Base-by-base conservation (phyloP, 92 coral and sea anemone genomes). In the Palythoa grandis region DNA sequence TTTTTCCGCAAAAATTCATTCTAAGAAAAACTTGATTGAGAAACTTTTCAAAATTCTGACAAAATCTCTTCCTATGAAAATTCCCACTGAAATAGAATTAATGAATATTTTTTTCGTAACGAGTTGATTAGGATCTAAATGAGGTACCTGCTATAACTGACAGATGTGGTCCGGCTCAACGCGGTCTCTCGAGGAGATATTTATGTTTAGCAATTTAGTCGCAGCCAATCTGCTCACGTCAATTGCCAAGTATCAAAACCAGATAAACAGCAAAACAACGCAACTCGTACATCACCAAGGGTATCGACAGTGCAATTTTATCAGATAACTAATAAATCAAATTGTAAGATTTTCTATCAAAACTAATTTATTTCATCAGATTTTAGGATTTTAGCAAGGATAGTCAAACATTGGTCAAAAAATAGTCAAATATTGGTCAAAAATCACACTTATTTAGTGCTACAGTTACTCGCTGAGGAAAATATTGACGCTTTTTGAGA, bases 141-240 rank as follows among this genome's bases (percentile, higher is more conserved):
- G 14, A 63, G 61, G 84, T 79, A 79, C 84, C 84, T 79, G 84
- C 37, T 11, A 8, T 4, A 2, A 14, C 39, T 61, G 84, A 43
- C 73, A 79, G 39, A 43, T 47, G 73, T 57, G 58, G 84, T 61
- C 35, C n/a, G n/a, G n/a, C 20, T 43, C 22, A 25, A 5, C 7
- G 53, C n/a, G 68, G 67, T 14, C 67, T 38, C 69, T 16, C 4
- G 37, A n/a, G 25, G 19, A 79, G 2, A 6, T 78, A 11, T 39
- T 39, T 43, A 12, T 23, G 8, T 22, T 52, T 39, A 22, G 40
- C 17, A 11, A 23, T 35, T 22, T 35, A 67, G 16, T 1, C 2
- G 22, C 52, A 83, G 13, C 87, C 79, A 70, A 83, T 70, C 67
- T 24, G 6, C 9, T 17, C 29, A 24, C 19, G 14, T 52, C 29